A percentile compares a stretch with the other conserved stretches of the same genome.
phyloP scores from a whole-genome alignment of 2,797 vertebrate genomes.

The Tadarida brasiliensis region DNA sequence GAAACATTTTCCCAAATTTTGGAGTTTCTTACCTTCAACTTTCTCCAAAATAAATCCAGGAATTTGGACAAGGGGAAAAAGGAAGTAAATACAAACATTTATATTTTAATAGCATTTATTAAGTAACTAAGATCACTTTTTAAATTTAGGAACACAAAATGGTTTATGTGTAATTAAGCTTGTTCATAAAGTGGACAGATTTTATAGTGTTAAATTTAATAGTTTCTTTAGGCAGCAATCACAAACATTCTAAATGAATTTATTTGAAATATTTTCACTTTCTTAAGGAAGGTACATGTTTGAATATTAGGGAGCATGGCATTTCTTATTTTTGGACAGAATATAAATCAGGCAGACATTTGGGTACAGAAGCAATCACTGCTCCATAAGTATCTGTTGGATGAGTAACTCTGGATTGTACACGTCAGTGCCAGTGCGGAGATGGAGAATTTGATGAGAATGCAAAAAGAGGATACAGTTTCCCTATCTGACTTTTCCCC shows the following conservation, averaged over 20 bases:
- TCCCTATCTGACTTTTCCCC: background rate
- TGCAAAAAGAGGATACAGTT: background rate
- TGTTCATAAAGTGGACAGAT: background rate
- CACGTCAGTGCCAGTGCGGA: background rate
- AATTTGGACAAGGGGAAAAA: background rate
- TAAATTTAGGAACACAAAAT: constrained; percentile 44
- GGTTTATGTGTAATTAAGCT: constrained; percentile 10
- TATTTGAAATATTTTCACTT: constrained; percentile 43
- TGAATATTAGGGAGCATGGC: background rate
- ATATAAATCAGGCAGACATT: background rate
- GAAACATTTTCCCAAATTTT: background rate
- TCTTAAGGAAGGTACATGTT: background rate
- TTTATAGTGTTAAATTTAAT: constrained; percentile 7
- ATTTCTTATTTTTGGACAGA: constrained; percentile 42
- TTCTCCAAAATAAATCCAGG: constrained; percentile 54
- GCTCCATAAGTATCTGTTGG: background rate
- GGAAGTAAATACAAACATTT: constrained; percentile 45
- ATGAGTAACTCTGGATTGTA: background rate
- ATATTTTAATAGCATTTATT: constrained; percentile 49
- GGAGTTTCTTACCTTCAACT: constrained; percentile 32
- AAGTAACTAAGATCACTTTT: constrained; percentile 38
- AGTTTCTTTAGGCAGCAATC: constrained; percentile 33
- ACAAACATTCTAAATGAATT: background rate
- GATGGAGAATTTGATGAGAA: background rate
- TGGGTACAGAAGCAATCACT: background rate